phyloP scores from a whole-genome alignment of 2,113 vertebrate species.

The Rhinopithecus roxellana region DNA sequence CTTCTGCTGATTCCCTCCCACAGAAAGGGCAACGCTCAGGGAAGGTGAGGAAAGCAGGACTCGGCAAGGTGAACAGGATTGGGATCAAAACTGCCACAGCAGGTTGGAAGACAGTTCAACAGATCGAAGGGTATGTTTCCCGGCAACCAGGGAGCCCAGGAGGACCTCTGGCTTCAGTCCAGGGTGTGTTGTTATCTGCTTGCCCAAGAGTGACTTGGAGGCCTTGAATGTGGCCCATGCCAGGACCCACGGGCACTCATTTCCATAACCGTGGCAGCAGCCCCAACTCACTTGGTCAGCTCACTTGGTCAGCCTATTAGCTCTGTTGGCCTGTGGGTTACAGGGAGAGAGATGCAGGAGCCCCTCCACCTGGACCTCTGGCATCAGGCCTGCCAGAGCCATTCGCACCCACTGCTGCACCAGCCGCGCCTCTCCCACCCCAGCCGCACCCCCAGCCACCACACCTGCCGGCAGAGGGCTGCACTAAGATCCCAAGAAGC shows the following conservation, averaged over 20 bases:
- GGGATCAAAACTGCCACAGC: not conserved
- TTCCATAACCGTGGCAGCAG: slow-evolving; percentile 18
- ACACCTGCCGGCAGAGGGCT: slow-evolving; percentile 84
- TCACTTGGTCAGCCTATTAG: slow-evolving; percentile 86
- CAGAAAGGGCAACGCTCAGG: not conserved
- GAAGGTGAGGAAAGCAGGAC: not conserved
- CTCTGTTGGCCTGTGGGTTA: slow-evolving; percentile 90
- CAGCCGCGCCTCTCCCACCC: slow-evolving; percentile 89
- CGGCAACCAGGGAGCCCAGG: not conserved
- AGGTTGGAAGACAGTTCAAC: not conserved
- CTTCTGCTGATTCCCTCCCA: not conserved
- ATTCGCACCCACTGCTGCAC: slow-evolving; percentile 87
- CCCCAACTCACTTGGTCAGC: slow-evolving; percentile 84
- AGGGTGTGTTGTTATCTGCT: not conserved
- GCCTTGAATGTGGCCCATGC: not conserved
- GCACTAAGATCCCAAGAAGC: slow-evolving; percentile 85
- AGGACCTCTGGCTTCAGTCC: not conserved
- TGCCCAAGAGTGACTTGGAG: not conserved
- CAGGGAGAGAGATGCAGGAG: slow-evolving; percentile 92
- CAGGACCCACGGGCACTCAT: not conserved
- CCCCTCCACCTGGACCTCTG: slow-evolving; percentile 87
- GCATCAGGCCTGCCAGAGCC: slow-evolving; percentile 81
- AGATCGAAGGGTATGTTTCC: not conserved
- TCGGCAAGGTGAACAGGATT: not conserved
- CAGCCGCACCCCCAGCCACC: slow-evolving; percentile 82